A percentile compares a stretch with the other conserved stretches of the same genome.
Evolutionary conservation across 2,113 vertebrate genomes (phyloP).

Genomic region (Hippocampus barbouri): DNA sequence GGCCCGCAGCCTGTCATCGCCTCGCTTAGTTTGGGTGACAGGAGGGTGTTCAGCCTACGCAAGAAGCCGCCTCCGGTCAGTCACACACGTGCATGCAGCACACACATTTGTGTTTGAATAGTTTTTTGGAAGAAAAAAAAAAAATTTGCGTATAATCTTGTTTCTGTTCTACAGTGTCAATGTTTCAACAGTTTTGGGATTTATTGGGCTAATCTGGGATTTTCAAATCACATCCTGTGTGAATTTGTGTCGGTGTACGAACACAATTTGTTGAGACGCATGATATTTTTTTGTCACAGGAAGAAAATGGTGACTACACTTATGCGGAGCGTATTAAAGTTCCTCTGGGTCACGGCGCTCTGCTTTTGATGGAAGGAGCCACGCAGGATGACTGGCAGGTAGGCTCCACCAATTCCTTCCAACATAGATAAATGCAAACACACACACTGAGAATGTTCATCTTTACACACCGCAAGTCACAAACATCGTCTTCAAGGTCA

Average conservation of each 20-base stretch:
- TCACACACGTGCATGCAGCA: neutral
- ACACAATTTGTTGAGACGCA: neutral
- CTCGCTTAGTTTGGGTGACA: conserved; percentile 89
- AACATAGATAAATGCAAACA: no score
- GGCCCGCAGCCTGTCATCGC: conserved; percentile 82
- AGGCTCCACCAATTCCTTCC: conserved; percentile 14
- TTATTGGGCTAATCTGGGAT: no score
- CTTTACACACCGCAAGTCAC: no score
- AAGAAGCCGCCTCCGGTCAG: conserved; percentile 86
- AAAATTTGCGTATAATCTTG: no score
- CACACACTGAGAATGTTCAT: no score
- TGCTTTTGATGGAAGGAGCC: conserved; percentile 92
- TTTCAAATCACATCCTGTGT: neutral
- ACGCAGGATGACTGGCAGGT: conserved; percentile 96
- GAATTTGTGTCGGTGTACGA: no score
- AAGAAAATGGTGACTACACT: conserved; percentile 83
- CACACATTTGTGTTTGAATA: no score
- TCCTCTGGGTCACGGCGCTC: conserved; percentile 83
- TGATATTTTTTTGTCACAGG: conserved; percentile 60
- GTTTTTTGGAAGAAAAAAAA: no score
- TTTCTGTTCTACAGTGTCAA: no score
- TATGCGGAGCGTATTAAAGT: conserved; percentile 80
- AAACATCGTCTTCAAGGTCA: no score
- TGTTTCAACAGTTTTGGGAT: no score
- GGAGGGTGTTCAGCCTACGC: conserved; percentile 86